Evolutionary conservation across 2,797 vertebrate species (phyloP).

Genomic region (Typhlichthys eigenmanni): DNA sequence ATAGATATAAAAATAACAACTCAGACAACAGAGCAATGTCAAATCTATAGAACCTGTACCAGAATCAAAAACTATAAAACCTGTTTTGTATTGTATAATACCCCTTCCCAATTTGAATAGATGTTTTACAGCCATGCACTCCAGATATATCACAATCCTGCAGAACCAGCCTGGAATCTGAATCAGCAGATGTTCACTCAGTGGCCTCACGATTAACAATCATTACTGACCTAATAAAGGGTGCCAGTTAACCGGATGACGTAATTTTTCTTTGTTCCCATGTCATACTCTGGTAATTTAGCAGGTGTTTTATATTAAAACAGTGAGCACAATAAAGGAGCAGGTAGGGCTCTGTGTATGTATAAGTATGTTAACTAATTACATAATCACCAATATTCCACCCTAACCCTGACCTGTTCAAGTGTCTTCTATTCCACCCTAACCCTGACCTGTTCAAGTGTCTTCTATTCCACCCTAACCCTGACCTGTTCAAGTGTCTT

Average conservation of each 20-base stretch:
- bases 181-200: slow-evolving; percentile 71
- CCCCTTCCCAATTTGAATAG: slow-evolving; percentile 20
- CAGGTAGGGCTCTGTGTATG: slow-evolving; percentile 20
- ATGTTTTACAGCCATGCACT: slow-evolving; percentile 59
- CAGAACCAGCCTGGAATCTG: slow-evolving; percentile 69
- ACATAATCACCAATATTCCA: too few relatives aligned
- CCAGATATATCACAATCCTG: slow-evolving; percentile 62
- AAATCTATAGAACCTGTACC: too few relatives aligned
- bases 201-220: slow-evolving; percentile 61
- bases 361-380: too few relatives aligned
- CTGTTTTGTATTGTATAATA: too few relatives aligned
- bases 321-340: slow-evolving; percentile 41
- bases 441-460: slow-evolving; percentile 13
- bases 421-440: slow-evolving; percentile 22
- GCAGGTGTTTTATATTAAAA: neutral
- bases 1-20: too few relatives aligned
- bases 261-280: too few relatives aligned
- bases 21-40: too few relatives aligned
- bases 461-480: slow-evolving; percentile 21
- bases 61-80: too few relatives aligned
- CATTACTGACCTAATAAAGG: slow-evolving; percentile 67
- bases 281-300: too few relatives aligned
- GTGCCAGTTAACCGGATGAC: slow-evolving; percentile 55
- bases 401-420: too few relatives aligned
- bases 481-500: slow-evolving; percentile 12